phyloP scores from a whole-genome alignment of 2,888 invertebrate species.

The Lucinisca nassula region DNA sequence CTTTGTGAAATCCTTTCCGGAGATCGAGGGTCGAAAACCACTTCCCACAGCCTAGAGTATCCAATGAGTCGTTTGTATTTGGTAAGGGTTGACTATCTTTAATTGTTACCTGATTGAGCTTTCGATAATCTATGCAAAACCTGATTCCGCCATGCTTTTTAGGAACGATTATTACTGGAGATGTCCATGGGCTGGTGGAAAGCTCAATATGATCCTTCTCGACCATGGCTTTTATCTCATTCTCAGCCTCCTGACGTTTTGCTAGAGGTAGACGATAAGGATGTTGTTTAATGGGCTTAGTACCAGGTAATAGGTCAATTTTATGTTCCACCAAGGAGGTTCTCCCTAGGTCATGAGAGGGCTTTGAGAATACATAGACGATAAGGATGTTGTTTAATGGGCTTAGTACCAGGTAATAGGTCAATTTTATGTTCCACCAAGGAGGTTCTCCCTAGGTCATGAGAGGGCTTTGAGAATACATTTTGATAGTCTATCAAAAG shows the following conservation, averaged over 20 bases:
- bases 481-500: conserved; percentile 16
- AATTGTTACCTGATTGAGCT: conserved; percentile 28
- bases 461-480: conserved; percentile 26
- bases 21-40: conserved; percentile 52
- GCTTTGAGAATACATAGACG: too few relatives aligned
- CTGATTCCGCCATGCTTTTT: conserved; percentile 46
- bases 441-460: conserved; percentile 39
- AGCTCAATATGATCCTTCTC: conserved; percentile 55
- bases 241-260: conserved; percentile 47
- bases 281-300: too few relatives aligned
- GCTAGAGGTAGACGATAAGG: too few relatives aligned
- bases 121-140: conserved; percentile 56
- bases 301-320: too few relatives aligned
- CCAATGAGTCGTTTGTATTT: conserved; percentile 52
- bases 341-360: too few relatives aligned
- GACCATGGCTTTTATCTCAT: conserved; percentile 43
- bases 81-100: conserved; percentile 48
- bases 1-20: conserved; percentile 46
- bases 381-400: conserved; percentile 43
- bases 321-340: too few relatives aligned
- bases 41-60: conserved; percentile 45
- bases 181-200: conserved; percentile 43
- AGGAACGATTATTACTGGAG: conserved; percentile 39
- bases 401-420: conserved; percentile 29
- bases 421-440: conserved; percentile 47